Evolutionary conservation across 2,888 invertebrate genomes (phyloP), one percentile per base, ranked within the genome.

Genomic region (Andricus quercusramuli): DNA sequence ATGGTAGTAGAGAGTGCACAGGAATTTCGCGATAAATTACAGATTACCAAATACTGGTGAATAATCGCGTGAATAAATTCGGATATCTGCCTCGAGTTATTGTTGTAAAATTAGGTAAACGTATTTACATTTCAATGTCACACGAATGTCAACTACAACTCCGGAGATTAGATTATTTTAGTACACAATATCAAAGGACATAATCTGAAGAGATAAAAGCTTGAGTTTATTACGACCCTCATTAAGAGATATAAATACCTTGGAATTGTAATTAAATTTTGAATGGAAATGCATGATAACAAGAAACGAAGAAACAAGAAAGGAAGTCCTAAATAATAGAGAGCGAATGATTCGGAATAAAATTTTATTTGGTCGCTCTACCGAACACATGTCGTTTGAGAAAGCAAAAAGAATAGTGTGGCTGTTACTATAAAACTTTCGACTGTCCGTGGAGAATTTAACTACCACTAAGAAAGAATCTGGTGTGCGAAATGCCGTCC

Each of bases 401-500:
- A 32, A 47, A 74, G 51, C 20, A 74, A 51, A 74, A 74, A 74
- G 74, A 74, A 74, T 74, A 15, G 74, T 32, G n/a, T 47, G 20
- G 32, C 56, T 74, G 32, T 74, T 32, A n/a, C 77, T 77, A 80
- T 80, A 79, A 74, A 79, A 82, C 77, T 83, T 82, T 80, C 70
- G 78, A 78, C 78, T 70, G 82, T 78, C 79, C 80, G 79, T 74
- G 79, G 80, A 80, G 80, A 79, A 77, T 82, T 79, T 79, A 80
- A 79, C 80, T 66, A 44, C 76, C 79, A 79, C 78, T 79, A 66
- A 79, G 70, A 80, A 82, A 77, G 80, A 82, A 68, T 79, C 70
- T 80, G 79, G 82, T 77, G 80, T 74, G 79, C 79, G 79, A 83
- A 82, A 82, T 83, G 82, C 80, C 82, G 79, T 79, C 78, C 83